phyloP scores from a whole-genome alignment of 1,140 invertebrate species.

The Maconellicoccus hirsutus region DNA sequence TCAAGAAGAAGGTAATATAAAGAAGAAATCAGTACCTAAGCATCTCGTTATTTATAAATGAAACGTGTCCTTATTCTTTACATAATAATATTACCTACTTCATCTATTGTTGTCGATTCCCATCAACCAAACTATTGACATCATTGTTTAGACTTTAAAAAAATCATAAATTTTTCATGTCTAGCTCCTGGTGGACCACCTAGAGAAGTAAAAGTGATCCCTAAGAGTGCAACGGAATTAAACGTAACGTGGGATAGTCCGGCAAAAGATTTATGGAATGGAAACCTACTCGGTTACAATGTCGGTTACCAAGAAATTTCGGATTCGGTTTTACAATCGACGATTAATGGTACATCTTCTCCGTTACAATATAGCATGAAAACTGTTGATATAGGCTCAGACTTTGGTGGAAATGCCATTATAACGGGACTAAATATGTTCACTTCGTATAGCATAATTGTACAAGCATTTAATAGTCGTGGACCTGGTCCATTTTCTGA shows the following conservation, averaged over 20 bases:
- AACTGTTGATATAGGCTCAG: constrained; percentile 49
- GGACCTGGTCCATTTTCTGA: constrained; percentile 77
- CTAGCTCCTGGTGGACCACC: constrained; percentile 77
- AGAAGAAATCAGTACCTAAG: no score
- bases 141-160: no score
- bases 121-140: no score
- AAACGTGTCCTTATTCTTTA: no score
- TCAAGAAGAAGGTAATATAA: constrained; percentile 68
- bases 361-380: constrained; percentile 51
- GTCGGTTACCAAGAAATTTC: constrained; percentile 65
- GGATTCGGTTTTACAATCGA: not conserved
- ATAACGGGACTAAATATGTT: constrained; percentile 65
- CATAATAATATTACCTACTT: no score
- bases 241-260: constrained; percentile 83
- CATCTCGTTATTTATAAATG: no score
- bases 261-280: constrained; percentile 75
- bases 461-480: constrained; percentile 84
- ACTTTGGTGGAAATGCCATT: constrained; percentile 51
- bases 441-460: constrained; percentile 76
- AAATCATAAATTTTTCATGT: not conserved
- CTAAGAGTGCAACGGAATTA: constrained; percentile 78
- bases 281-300: constrained; percentile 83
- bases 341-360: constrained; percentile 30
- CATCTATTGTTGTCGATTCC: no score
- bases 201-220: constrained; percentile 66